Evolutionary conservation across 2,797 vertebrate species (phyloP).

Genomic region (Pterois miles): DNA sequence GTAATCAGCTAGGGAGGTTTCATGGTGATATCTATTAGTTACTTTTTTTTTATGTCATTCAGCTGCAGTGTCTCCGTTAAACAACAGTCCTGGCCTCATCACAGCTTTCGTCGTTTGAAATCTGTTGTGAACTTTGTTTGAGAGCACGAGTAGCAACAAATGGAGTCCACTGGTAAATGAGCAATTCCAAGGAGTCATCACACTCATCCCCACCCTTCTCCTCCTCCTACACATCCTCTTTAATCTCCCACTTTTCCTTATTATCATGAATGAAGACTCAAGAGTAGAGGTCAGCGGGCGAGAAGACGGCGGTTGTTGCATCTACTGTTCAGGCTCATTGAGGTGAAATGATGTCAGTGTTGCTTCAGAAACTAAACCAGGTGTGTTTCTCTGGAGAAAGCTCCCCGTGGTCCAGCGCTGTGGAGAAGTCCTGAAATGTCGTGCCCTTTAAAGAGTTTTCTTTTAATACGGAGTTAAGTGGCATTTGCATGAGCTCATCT

Average conservation of each 20-base stretch:
- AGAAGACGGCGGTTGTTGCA: background rate
- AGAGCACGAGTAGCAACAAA: constrained; percentile 16
- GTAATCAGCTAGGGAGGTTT: background rate
- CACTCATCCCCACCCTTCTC: constrained; percentile 62
- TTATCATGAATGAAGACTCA: constrained; percentile 22
- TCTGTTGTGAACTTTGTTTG: constrained; percentile 29
- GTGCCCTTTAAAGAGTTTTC: constrained; percentile 63
- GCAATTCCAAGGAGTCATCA: constrained; percentile 49
- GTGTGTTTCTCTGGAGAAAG: constrained; percentile 12
- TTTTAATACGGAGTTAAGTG: constrained; percentile 36
- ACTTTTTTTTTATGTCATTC: too few relatives aligned
- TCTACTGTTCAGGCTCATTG: background rate
- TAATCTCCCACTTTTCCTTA: constrained; percentile 29
- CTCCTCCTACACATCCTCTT: constrained; percentile 54
- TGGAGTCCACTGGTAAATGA: constrained; percentile 32
- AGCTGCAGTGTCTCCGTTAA: background rate
- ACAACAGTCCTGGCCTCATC: constrained; percentile 3
- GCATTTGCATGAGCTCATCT: constrained; percentile 42
- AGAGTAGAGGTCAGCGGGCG: constrained; percentile 6
- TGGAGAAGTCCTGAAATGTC: constrained; percentile 57
- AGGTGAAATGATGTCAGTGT: background rate
- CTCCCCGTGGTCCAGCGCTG: constrained; percentile 5
- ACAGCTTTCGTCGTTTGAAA: constrained; percentile 16
- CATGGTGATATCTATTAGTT: background rate
- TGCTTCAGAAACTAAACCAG: background rate